These are phyloP conservation scores for Lepus europaeus DNA, from an alignment of 2,113 vertebrate genomes.

Conservation along the genomic window DNA sequence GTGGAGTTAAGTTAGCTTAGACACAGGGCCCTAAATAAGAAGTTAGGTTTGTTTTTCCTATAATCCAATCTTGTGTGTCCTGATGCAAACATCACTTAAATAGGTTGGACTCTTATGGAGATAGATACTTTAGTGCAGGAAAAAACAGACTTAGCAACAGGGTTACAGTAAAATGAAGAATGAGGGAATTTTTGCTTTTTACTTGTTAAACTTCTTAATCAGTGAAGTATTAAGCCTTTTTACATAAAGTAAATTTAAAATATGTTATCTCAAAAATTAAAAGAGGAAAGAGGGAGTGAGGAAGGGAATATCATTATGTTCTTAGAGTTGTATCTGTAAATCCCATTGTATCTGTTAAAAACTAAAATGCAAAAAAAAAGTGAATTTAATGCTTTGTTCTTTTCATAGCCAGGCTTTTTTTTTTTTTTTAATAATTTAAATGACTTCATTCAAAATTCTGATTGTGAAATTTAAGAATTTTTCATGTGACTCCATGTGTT, in stretches of 20 bases:
- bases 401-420: neutral
- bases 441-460: neutral
- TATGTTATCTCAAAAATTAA: too few species aligned
- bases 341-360: too few species aligned
- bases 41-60: neutral
- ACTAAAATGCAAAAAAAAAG: too few species aligned
- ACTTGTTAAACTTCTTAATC: too few species aligned
- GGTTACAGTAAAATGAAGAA: neutral
- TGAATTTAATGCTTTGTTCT: slow-evolving; percentile 37
- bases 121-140: neutral
- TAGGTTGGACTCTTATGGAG: neutral
- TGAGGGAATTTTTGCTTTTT: too few species aligned
- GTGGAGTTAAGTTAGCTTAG: slow-evolving; percentile 15
- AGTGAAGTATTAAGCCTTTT: too few species aligned
- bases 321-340: too few species aligned
- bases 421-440: slow-evolving; percentile 23
- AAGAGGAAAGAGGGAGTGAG: too few species aligned
- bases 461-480: neutral
- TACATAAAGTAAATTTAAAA: too few species aligned
- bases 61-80: neutral
- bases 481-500: neutral
- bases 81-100: slow-evolving; percentile 16
- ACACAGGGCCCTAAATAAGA: neutral
- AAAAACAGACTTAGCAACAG: neutral
- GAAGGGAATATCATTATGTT: too few species aligned